These are phyloP conservation scores for Rhombomys opimus DNA, from an alignment of 2,113 vertebrate species.

Conservation along the genomic window DNA sequence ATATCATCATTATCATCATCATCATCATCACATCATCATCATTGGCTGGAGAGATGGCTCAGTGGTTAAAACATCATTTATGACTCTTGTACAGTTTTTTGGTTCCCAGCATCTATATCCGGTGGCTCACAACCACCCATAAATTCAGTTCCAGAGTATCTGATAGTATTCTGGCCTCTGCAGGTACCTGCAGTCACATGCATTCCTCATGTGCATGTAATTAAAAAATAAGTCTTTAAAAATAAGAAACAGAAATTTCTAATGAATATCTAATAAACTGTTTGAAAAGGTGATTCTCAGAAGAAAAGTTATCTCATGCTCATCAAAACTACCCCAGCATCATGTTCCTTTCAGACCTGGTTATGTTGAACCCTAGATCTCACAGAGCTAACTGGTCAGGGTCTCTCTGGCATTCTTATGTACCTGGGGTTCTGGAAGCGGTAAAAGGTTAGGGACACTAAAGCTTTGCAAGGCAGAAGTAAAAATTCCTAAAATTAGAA, in stretches of 20 bases:
- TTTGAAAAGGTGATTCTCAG: not conserved
- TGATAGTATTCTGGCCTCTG: not conserved
- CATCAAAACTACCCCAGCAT: not conserved
- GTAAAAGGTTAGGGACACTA: not conserved
- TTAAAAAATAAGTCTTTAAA: not conserved
- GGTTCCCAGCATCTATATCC: not conserved
- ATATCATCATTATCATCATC: not conserved
- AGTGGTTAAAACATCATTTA: not conserved
- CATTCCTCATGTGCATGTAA: not conserved
- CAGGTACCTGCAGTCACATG: not conserved
- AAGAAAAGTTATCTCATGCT: fast-evolving
- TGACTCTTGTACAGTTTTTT: not conserved
- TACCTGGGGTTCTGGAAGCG: too few species aligned
- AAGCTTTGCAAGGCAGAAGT: fast-evolving
- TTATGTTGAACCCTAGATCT: fast-evolving
- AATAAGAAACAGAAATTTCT: not conserved
- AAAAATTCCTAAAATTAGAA: not conserved
- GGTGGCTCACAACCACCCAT: not conserved
- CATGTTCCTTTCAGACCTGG: not conserved
- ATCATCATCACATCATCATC: not conserved
- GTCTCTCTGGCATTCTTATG: not conserved
- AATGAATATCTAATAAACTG: not conserved
- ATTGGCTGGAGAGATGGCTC: not conserved
- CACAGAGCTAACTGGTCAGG: fast-evolving
- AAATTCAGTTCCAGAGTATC: not conserved